phyloP scores from a whole-genome alignment of 2,797 vertebrate genomes.

The Enteromius viviparus region DNA sequence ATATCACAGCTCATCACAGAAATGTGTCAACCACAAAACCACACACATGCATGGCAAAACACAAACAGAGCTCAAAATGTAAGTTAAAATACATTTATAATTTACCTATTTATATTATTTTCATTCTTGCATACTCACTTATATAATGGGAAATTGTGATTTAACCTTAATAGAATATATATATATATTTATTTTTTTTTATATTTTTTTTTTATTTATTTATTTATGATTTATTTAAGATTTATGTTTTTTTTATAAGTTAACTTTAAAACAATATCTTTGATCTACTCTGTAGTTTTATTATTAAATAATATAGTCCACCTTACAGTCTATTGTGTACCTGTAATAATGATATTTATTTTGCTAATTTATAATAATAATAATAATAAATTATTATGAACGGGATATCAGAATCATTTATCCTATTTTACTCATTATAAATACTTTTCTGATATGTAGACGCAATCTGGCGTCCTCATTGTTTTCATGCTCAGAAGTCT shows the following conservation, averaged over 20 bases:
- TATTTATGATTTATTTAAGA: no score
- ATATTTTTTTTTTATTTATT: no score
- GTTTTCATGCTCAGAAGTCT: neutral
- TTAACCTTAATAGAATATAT: neutral
- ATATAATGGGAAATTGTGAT: neutral
- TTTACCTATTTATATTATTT: neutral
- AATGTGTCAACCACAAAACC: constrained; percentile 28
- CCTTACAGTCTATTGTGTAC: neutral
- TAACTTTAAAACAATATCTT: neutral
- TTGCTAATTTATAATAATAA: no score
- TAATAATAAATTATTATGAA: no score
- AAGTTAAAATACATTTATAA: no score
- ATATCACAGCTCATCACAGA: neutral
- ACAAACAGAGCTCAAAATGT: neutral
- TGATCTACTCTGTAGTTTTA: neutral
- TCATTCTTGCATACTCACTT: neutral
- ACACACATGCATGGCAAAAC: constrained; percentile 1
- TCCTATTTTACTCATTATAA: neutral
- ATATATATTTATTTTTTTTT: no score
- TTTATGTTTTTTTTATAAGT: no score
- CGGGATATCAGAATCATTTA: neutral
- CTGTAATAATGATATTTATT: neutral
- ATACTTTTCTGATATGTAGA: neutral
- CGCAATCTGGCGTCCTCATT: neutral
- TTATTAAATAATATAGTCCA: neutral